These are phyloP conservation scores for Acleris sparsana DNA, from an alignment of 2,888 invertebrate genomes.

Conservation along the genomic window DNA sequence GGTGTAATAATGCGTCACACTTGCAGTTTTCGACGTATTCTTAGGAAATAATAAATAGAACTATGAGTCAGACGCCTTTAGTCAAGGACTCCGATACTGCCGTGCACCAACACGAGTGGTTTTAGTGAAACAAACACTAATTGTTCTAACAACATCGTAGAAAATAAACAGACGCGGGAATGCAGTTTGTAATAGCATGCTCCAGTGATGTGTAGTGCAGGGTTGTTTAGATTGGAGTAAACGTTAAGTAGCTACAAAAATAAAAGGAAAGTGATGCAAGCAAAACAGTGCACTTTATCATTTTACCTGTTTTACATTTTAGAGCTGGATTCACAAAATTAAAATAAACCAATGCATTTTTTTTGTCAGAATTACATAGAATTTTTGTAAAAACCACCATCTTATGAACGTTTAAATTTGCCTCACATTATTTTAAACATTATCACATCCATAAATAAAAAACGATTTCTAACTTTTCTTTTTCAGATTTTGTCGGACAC, in stretches of 20 bases:
- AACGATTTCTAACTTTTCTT: neutral
- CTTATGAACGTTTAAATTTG: too few species aligned
- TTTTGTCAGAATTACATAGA: too few species aligned
- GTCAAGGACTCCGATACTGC: slow-evolving; percentile 66
- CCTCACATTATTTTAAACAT: neutral
- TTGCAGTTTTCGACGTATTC: slow-evolving; percentile 80
- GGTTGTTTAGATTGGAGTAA: neutral
- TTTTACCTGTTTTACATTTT: too few species aligned
- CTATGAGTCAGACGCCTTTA: slow-evolving; percentile 68
- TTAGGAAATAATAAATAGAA: slow-evolving; percentile 80
- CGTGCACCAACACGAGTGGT: slow-evolving; percentile 49
- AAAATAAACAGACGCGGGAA: slow-evolving; percentile 23
- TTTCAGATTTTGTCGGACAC: neutral
- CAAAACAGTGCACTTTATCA: too few species aligned
- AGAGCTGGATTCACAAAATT: too few species aligned
- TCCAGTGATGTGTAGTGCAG: neutral
- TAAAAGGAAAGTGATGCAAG: too few species aligned
- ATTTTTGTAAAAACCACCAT: too few species aligned
- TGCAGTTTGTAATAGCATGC: neutral
- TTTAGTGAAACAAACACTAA: slow-evolving; percentile 44
- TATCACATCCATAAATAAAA: neutral
- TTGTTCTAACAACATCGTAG: slow-evolving; percentile 27
- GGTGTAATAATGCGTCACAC: slow-evolving; percentile 67
- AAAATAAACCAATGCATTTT: too few species aligned
- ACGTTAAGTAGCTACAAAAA: too few species aligned